Percentiles rank a stretch among this genome's conserved stretches.
phyloP scores from a whole-genome alignment of 2,888 invertebrate genomes.

The Emmelina monodactyla region DNA sequence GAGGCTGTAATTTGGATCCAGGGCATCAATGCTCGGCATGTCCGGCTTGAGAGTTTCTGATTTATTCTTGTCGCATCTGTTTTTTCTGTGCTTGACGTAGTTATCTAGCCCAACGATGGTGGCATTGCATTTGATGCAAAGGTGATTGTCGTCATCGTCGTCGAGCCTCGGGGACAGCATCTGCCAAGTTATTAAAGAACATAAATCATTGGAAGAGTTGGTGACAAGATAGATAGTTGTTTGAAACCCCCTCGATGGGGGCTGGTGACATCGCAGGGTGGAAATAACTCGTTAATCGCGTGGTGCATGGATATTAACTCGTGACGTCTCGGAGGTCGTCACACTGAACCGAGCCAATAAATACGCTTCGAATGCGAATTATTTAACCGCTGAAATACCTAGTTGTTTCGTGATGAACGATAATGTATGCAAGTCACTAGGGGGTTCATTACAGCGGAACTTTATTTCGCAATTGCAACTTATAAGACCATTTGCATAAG shows the following conservation, averaged over 20 bases:
- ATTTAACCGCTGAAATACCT: slow-evolving; percentile 27
- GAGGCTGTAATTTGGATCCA: slow-evolving; percentile 64
- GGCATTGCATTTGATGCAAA: slow-evolving; percentile 85
- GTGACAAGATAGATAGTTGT: slow-evolving; percentile 23
- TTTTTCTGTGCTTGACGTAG: slow-evolving; percentile 84
- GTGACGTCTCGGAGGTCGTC: slow-evolving; percentile 39
- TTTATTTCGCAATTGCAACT: slow-evolving; percentile 24
- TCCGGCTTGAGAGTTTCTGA: slow-evolving; percentile 28
- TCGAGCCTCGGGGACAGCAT: slow-evolving; percentile 67
- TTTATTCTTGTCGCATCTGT: slow-evolving; percentile 66
- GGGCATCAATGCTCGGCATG: slow-evolving; percentile 36
- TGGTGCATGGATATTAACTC: slow-evolving; percentile 37
- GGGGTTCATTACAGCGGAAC: slow-evolving; percentile 31
- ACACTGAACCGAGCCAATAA: slow-evolving; percentile 33
- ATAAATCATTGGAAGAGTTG: too few species aligned
- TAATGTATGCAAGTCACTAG: slow-evolving; percentile 32
- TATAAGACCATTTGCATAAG: slow-evolving; percentile 42
- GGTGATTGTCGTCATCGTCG: slow-evolving; percentile 84
- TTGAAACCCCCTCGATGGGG: too few species aligned
- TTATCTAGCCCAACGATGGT: slow-evolving; percentile 86
- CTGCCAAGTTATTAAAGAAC: slow-evolving; percentile 24
- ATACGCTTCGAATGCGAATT: slow-evolving; percentile 30
- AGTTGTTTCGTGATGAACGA: slow-evolving; percentile 37
- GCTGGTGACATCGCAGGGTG: slow-evolving; percentile 24
- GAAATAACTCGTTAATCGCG: slow-evolving; percentile 35